Base-by-base conservation (phyloP, 2,888 invertebrate species). In the Drosophila mayaguana region DNA sequence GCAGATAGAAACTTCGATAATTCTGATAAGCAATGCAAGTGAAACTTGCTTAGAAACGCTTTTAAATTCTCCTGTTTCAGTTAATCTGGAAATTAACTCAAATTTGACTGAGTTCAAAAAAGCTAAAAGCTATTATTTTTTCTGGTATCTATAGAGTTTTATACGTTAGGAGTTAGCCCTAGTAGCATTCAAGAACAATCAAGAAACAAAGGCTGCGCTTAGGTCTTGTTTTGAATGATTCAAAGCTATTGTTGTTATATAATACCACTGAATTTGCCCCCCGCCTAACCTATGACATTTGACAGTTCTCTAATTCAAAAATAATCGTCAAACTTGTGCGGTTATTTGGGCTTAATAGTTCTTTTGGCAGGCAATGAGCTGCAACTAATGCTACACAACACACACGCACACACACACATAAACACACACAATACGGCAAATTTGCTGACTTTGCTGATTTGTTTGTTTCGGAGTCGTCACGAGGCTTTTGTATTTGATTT, bases 321-420 rank as follows among this genome's bases (percentile, higher is more conserved):
- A 36, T 43, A 40, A 54, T 25, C n/a, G 42, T 22, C 25, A 51
- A 63, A 65, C 43, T 61, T 68, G 32, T 66, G 63, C 55, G 63
- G 80, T 62, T 80, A 53, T 48, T 20, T 48, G 38, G 16, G 59
- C 38, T 73, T 64, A 70, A 73, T 77, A 63, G 40, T 65, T 69
- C 63, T 40, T 54, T 59, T 63, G 70, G 61, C 63, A 74, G 60
- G 60, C 83, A 80, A 68, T 80, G 72, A 80, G 64, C 77, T 62
- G 80, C 63, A 64, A 70, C 54, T 74, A 80, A 83, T 70, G 63
- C 63, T 36, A 25, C 40, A 67, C 42, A 69, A 51, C 70, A 63
- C 25, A 64, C 63, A 48, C 60, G 14, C 28, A 63, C 28, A 45
- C 22, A 45, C 42, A 43, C 6, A 55, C 36, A 43, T 16, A n/a